Conservation (phyloP, 2,113 vertebrate genomes). For the Lontra canadensis region DNA sequence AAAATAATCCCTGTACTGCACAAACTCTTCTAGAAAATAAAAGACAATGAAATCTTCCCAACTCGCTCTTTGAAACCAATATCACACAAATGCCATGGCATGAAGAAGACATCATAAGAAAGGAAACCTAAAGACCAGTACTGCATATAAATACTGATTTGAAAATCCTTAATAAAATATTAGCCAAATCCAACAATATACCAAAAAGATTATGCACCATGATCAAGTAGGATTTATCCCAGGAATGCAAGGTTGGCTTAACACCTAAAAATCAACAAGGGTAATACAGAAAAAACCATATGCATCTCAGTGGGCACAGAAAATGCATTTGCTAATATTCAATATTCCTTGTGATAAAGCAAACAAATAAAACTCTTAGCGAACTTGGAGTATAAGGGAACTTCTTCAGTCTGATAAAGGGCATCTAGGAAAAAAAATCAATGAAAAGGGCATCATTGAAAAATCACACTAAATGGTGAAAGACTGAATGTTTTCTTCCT, state of each 20-base stretch:
- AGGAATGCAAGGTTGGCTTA: background rate
- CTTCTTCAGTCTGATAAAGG: background rate
- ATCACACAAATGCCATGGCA: background rate
- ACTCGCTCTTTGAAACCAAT: background rate
- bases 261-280: background rate
- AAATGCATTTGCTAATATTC: background rate
- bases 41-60: background rate
- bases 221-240: background rate
- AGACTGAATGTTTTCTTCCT: background rate
- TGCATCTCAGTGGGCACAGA: background rate
- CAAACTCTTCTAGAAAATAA: background rate
- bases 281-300: background rate
- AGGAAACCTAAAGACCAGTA: background rate
- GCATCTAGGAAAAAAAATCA: background rate
- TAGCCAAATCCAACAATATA: background rate
- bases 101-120: background rate
- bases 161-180: background rate
- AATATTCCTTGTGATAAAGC: background rate
- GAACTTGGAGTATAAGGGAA: background rate
- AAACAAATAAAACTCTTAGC: background rate
- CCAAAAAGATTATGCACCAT: background rate
- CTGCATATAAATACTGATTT: background rate
- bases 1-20: background rate
- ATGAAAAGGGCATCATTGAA: background rate
- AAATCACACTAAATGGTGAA: background rate